Evolutionary conservation across 1,140 invertebrate species (phyloP).

Genomic region (Papilio dardanus): DNA sequence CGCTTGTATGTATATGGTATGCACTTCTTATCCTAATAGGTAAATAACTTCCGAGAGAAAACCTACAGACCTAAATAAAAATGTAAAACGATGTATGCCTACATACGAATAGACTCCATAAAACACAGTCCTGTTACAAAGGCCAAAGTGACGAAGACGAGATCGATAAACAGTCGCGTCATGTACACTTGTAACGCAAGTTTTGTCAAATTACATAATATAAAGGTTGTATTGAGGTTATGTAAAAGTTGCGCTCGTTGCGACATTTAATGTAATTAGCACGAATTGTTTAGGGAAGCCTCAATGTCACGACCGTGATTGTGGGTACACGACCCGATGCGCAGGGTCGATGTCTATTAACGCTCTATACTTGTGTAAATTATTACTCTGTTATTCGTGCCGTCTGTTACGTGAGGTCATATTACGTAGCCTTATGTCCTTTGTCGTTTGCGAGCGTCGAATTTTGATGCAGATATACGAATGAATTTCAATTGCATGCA

Average conservation of each 20-base stretch:
- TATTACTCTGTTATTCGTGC: constrained; percentile 54
- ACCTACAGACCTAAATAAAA: no score
- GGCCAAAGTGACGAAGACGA: neutral
- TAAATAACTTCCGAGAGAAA: neutral
- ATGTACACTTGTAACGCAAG: constrained; percentile 1
- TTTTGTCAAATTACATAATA: constrained; percentile 37
- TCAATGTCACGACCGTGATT: constrained; percentile 73
- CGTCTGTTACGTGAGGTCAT: constrained; percentile 51
- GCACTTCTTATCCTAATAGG: neutral
- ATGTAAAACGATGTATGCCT: no score
- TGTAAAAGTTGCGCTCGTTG: constrained; percentile 56
- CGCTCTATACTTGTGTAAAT: constrained; percentile 53
- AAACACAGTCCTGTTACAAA: neutral
- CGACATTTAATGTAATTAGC: constrained; percentile 51
- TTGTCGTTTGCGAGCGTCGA: constrained; percentile 8
- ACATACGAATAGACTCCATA: no score
- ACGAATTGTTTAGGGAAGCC: constrained; percentile 49
- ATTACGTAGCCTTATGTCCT: constrained; percentile 44
- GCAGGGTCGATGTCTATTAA: constrained; percentile 61
- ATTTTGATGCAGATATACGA: constrained; percentile 9
- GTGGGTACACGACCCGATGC: constrained; percentile 56
- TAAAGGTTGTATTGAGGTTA: constrained; percentile 47
- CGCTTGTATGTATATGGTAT: neutral
- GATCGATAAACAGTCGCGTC: neutral
- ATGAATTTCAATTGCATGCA: neutral